Percentiles rank a stretch among this genome's conserved stretches.
These are phyloP conservation scores for Ophion obscuratus DNA, from an alignment of 2,888 invertebrate species.

Conservation along the genomic window DNA sequence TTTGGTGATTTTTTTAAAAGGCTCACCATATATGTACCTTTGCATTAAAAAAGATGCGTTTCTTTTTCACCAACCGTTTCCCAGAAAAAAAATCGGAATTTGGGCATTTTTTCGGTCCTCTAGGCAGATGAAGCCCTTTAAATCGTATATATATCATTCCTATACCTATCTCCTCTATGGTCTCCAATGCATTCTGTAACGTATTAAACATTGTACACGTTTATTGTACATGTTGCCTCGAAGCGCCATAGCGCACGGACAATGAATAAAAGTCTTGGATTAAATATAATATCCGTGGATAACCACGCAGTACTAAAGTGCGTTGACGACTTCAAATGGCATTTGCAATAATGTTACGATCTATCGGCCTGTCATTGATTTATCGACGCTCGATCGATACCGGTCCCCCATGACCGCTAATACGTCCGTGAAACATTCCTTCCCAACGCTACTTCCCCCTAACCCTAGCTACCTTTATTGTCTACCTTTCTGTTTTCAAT, in stretches of 20 bases:
- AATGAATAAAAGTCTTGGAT: conserved; percentile 41
- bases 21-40: no score
- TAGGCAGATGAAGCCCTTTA: neutral
- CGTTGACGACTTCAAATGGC: conserved; percentile 55
- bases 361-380: conserved; percentile 54
- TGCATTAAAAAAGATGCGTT: no score
- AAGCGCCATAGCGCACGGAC: conserved; percentile 24
- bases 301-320: conserved; percentile 18
- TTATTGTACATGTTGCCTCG: conserved; percentile 9
- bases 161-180: neutral
- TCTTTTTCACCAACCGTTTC: no score
- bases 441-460: conserved; percentile 11
- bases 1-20: no score
- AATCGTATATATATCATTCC: neutral
- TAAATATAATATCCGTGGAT: conserved; percentile 42
- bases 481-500: conserved; percentile 49
- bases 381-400: conserved; percentile 41
- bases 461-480: conserved; percentile 18
- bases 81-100: no score
- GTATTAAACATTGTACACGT: conserved; percentile 1
- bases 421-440: conserved; percentile 23
- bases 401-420: conserved; percentile 20
- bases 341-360: conserved; percentile 54
- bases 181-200: conserved; percentile 8
- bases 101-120: no score